Evolutionary conservation across 1,140 invertebrate genomes (phyloP), one percentile per base, ranked within the genome.

Genomic region (Drosophila suzukii): DNA sequence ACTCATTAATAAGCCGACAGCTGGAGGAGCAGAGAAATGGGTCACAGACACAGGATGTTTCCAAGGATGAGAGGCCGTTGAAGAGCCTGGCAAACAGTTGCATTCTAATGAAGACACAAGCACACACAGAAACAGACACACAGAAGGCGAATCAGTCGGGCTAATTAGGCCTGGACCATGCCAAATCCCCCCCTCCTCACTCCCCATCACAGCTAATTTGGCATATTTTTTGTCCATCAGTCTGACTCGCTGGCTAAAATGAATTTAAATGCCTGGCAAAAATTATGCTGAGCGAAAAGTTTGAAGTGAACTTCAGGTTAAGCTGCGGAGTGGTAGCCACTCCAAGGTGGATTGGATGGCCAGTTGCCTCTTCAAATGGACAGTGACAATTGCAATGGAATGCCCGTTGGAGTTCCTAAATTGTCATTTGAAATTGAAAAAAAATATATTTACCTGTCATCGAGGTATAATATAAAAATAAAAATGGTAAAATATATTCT

Each of bases 1-100:
- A 76, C 65, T 88, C 84, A 86, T 88, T 86, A 86, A 86, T 88
- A 84, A 85, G 77, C 57, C 77, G 50, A 75, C 78, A 81, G 63
- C 71, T 72, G 71, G 27, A 27, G 27, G 27, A 27, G 60, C 63
- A 11, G 27, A 54, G 66, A 88, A 83, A 82, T 82, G 71, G 75
- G 66, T 65, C 67, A 88, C 63, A 55, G 55, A 71, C 44, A 43
- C 47, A 67, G 38, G 50, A 73, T 46, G 46, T 24, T 70, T 12
- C 62, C 15, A 32, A 47, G 61, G 39, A 39, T 46, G 30, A 46
- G 62, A 68, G 39, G 49, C 34, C 10, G 11, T 10, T 68, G 41
- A 66, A 81, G 60, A n/a, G 59, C 41, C 51, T 63, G 68, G 63
- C 74, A 86, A 82, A 82, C 79, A 86, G 75, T 78, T 83, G 83